Evolutionary conservation across 2,797 vertebrate genomes (phyloP).

Genomic region (Pachyuromys duprasi): DNA sequence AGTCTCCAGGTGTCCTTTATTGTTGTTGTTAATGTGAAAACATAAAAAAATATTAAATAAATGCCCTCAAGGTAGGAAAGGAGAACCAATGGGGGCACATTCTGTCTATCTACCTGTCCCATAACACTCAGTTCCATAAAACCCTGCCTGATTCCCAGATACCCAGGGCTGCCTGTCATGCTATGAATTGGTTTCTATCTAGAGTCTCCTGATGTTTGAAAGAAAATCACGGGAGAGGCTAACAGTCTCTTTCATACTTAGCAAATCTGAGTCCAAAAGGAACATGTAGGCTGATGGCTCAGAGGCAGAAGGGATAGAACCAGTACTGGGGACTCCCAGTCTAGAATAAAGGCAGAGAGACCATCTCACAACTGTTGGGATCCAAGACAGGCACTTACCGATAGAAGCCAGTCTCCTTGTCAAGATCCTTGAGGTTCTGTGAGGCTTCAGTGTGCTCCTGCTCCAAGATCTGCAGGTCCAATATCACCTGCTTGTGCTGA

Average conservation of each 20-base stretch:
- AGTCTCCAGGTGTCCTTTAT: background rate
- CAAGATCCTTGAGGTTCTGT: slow-evolving; percentile 97
- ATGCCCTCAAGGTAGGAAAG: background rate
- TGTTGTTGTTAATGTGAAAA: background rate
- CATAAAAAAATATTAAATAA: background rate
- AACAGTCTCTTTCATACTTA: background rate
- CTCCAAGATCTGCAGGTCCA: slow-evolving; percentile 94
- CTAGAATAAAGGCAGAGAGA: background rate
- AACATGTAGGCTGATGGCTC: background rate
- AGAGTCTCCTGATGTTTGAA: background rate
- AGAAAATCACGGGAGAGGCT: background rate
- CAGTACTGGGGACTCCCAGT: background rate
- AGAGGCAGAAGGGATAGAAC: background rate
- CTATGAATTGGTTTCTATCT: background rate
- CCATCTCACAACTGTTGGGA: fast-evolving
- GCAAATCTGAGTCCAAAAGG: background rate
- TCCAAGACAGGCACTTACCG: slow-evolving; percentile 90
- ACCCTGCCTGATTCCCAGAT: background rate
- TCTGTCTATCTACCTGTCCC: background rate
- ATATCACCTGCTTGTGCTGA: too few species aligned
- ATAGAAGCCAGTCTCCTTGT: slow-evolving; percentile 97
- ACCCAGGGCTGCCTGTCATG: background rate
- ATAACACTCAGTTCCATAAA: background rate
- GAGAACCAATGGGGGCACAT: background rate
- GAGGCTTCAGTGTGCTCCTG: slow-evolving; percentile 96